phyloP scores from a whole-genome alignment of 1,140 invertebrate genomes.

The Drosophila sp. region DNA sequence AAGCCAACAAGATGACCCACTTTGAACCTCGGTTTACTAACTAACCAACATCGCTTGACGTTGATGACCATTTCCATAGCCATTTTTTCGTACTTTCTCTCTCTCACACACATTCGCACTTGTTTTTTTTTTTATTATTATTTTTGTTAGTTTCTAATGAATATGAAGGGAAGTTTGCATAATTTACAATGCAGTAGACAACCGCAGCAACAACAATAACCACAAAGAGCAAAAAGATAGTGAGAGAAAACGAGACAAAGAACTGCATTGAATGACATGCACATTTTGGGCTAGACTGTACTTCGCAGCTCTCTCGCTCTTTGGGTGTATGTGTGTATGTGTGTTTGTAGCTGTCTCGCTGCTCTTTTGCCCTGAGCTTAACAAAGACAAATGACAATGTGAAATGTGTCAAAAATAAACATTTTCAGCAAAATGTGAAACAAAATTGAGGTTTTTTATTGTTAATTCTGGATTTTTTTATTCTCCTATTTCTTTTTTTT shows the following conservation, averaged over 20 bases:
- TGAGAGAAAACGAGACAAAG: conserved; percentile 20
- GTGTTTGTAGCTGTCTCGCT: neutral
- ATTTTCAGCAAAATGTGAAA: conserved; percentile 26
- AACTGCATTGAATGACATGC: conserved; percentile 76
- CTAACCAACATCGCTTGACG: conserved; percentile 43
- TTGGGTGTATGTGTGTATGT: no score
- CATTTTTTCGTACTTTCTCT: conserved; percentile 30
- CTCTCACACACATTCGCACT: neutral
- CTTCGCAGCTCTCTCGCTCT: neutral
- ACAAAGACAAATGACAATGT: conserved; percentile 67
- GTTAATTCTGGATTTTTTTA: conserved; percentile 20
- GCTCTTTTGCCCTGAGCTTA: conserved; percentile 30
- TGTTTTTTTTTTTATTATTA: conserved; percentile 20
- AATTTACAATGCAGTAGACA: conserved; percentile 50
- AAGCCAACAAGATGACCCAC: conserved; percentile 27
- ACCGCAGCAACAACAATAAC: conserved; percentile 28
- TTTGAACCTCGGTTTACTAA: conserved; percentile 16
- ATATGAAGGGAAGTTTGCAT: conserved; percentile 77
- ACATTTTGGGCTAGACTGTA: conserved; percentile 37
- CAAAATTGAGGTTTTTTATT: conserved; percentile 37
- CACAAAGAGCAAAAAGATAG: neutral
- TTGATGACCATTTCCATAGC: conserved; percentile 53
- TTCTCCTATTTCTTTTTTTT: neutral
- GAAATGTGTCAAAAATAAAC: conserved; percentile 62
- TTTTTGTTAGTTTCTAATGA: conserved; percentile 57